These are phyloP conservation scores for Typhlichthys eigenmanni DNA, from an alignment of 2,797 vertebrate species.

Conservation along the genomic window DNA sequence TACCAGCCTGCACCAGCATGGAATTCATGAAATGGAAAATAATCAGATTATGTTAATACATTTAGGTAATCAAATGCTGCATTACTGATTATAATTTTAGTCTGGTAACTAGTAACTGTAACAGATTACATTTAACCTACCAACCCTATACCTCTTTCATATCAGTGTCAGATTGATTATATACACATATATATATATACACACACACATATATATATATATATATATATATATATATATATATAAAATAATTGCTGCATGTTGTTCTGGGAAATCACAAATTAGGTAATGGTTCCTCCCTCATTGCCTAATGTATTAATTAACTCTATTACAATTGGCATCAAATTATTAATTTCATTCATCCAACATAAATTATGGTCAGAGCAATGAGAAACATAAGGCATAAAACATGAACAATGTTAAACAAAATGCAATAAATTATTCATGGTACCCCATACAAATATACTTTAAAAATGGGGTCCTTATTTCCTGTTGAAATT, in stretches of 20 bases:
- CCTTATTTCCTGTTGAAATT: neutral
- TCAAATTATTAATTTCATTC: conserved; percentile 38
- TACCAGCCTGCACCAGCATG: too few species aligned
- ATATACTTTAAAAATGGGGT: neutral
- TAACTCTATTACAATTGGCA: conserved; percentile 24
- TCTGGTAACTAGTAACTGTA: too few species aligned
- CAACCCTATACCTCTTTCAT: too few species aligned
- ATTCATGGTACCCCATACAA: neutral
- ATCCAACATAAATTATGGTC: neutral
- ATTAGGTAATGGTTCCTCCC: conserved; percentile 6
- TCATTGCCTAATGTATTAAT: conserved; percentile 22
- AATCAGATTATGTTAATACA: too few species aligned
- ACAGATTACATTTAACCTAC: too few species aligned
- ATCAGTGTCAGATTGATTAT: too few species aligned
- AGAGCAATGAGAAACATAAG: conserved; percentile 17
- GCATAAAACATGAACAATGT: conserved; percentile 42
- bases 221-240: too few species aligned
- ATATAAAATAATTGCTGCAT: conserved; percentile 17
- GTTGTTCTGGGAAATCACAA: conserved; percentile 34
- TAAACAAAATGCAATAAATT: neutral
- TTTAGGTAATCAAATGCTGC: too few species aligned
- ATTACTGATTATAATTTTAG: too few species aligned
- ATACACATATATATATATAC: neutral
- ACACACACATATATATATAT: too few species aligned
- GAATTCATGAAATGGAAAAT: too few species aligned